phyloP scores from a whole-genome alignment of 2,888 invertebrate genomes.

The Masnerella sp. region DNA sequence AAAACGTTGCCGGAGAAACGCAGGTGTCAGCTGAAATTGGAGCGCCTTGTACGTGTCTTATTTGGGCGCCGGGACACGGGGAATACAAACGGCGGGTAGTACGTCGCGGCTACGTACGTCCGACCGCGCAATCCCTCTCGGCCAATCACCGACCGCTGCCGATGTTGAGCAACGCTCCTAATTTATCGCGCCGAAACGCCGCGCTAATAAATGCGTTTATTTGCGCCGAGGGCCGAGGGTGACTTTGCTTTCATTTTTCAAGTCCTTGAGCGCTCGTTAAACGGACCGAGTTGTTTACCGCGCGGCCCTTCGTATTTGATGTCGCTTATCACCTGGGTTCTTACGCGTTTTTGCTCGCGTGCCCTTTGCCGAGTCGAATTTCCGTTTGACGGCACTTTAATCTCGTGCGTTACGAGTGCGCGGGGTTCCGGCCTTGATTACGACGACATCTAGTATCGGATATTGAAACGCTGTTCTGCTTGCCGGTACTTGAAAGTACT shows the following conservation, averaged over 20 bases:
- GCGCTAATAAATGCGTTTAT: slow-evolving; percentile 27
- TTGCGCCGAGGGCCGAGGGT: slow-evolving; percentile 14
- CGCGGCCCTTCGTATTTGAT: slow-evolving; percentile 25
- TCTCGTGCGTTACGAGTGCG: no score
- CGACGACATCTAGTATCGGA: no score
- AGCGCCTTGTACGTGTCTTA: slow-evolving; percentile 74
- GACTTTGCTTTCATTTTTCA: slow-evolving; percentile 40
- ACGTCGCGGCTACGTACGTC: slow-evolving; percentile 61
- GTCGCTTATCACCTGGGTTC: slow-evolving; percentile 24
- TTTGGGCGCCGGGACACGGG: slow-evolving; percentile 67
- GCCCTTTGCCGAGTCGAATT: not conserved
- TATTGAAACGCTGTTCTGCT: no score
- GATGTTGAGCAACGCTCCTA: no score
- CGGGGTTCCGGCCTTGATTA: no score
- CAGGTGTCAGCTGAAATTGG: slow-evolving; percentile 74
- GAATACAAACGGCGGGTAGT: slow-evolving; percentile 69
- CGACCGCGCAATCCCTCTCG: slow-evolving; percentile 52
- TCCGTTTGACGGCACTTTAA: no score
- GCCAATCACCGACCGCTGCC: slow-evolving; percentile 46
- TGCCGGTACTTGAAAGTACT: no score
- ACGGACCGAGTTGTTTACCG: slow-evolving; percentile 47
- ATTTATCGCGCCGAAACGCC: no score
- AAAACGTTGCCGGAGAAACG: slow-evolving; percentile 67
- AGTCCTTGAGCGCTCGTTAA: slow-evolving; percentile 41
- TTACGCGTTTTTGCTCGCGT: not conserved